Percentiles rank a stretch among this genome's conserved stretches.
phyloP scores from a whole-genome alignment of 2,888 invertebrate genomes.

The Eristalis arbustorum region DNA sequence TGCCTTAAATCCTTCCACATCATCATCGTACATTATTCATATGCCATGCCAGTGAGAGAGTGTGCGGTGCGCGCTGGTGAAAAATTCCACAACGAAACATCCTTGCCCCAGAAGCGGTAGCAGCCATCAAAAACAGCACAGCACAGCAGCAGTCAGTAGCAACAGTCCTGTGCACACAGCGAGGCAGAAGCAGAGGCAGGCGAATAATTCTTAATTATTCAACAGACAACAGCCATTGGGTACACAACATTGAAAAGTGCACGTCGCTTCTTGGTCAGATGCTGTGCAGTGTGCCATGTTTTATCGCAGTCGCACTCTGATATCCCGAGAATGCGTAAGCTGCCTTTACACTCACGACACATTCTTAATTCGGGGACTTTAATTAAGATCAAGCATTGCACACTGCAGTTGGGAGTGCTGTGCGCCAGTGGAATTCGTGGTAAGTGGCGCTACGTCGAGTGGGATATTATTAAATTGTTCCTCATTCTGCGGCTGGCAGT shows the following conservation, averaged over 20 bases:
- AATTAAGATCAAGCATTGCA: background rate
- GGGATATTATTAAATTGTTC: background rate
- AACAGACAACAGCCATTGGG: slow-evolving; percentile 55
- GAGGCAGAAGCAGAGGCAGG: background rate
- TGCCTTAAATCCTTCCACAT: slow-evolving; percentile 41
- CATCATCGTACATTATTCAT: slow-evolving; percentile 68
- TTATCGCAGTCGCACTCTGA: background rate
- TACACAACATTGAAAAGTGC: slow-evolving; percentile 58
- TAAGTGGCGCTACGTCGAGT: slow-evolving; percentile 8
- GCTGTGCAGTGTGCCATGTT: slow-evolving; percentile 26
- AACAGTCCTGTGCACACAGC: background rate
- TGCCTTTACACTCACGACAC: background rate
- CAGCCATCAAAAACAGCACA: background rate
- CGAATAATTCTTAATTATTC: slow-evolving; percentile 66
- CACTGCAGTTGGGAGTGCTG: slow-evolving; percentile 29
- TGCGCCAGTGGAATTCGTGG: background rate
- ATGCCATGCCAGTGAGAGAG: slow-evolving; percentile 17
- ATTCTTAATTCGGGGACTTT: background rate
- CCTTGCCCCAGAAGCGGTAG: slow-evolving; percentile 55
- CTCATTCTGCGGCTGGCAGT: background rate
- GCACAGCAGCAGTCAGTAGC: background rate
- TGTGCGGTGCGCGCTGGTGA: background rate
- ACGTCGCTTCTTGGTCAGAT: slow-evolving; percentile 54
- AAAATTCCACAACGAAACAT: slow-evolving; percentile 9
- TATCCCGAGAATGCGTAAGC: background rate